Evolutionary conservation across 2,113 vertebrate species (phyloP).

Genomic region (Strigops habroptila): DNA sequence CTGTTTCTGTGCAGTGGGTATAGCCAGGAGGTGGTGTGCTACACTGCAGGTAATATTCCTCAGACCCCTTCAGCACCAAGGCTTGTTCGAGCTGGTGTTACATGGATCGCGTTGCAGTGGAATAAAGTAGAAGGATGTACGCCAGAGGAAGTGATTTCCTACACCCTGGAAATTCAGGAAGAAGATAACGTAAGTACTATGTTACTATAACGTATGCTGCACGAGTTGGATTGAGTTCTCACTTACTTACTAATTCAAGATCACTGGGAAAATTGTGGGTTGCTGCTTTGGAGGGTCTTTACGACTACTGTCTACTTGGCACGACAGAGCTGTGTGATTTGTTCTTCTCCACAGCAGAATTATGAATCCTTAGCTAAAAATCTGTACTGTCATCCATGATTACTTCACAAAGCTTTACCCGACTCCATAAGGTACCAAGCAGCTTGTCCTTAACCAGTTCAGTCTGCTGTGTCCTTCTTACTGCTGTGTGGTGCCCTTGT

Average conservation of each 20-base stretch:
- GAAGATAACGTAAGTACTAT: constrained; percentile 84
- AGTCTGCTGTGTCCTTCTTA: neutral
- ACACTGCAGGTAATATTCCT: constrained; percentile 91
- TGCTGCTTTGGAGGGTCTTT: neutral
- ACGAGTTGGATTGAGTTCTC: neutral
- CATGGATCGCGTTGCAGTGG: constrained; percentile 95
- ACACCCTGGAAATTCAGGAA: constrained; percentile 95
- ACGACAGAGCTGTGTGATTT: neutral
- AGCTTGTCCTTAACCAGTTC: neutral
- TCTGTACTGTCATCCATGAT: neutral
- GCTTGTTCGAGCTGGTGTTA: constrained; percentile 88
- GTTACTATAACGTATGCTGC: neutral
- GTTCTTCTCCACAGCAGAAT: constrained; percentile 3
- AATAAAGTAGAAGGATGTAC: constrained; percentile 87
- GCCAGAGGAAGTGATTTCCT: constrained; percentile 88
- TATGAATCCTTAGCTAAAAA: neutral
- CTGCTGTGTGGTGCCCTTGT: neutral
- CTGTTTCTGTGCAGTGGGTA: constrained; percentile 79
- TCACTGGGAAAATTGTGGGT: neutral
- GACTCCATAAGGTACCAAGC: neutral
- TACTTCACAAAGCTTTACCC: neutral
- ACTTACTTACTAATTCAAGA: neutral
- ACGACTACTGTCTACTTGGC: neutral
- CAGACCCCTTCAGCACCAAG: constrained; percentile 89
- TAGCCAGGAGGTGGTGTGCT: constrained; percentile 92